A percentile compares a stretch with the other conserved stretches of the same genome.
These are phyloP conservation scores for Drosophila simulans DNA, from an alignment of 1,140 invertebrate genomes.

Conservation along the genomic window DNA sequence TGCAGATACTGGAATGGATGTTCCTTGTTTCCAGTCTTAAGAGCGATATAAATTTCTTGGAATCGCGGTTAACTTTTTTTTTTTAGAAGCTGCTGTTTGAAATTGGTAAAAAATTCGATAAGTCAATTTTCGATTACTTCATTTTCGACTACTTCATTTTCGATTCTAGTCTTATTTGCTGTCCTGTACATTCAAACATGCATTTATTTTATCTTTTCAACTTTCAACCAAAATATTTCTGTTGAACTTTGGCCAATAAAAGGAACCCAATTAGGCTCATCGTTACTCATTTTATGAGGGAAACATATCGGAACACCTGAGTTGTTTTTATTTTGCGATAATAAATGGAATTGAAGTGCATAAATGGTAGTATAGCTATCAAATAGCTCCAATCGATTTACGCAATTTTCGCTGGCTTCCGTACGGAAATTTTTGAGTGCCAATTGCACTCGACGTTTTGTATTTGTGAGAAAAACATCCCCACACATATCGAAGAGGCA, in stretches of 20 bases:
- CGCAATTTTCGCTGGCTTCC: conserved; percentile 20
- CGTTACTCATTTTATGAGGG: conserved; percentile 8
- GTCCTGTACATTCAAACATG: no score
- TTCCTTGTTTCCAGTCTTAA: neutral
- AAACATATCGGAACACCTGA: conserved; percentile 10
- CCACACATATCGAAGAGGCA: conserved; percentile 14
- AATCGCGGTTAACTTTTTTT: neutral
- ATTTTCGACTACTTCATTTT: no score
- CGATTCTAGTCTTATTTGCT: no score
- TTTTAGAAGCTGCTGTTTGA: no score
- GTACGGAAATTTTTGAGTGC: conserved; percentile 8
- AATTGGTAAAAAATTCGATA: no score
- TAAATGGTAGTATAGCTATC: conserved; percentile 35
- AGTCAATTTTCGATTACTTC: no score
- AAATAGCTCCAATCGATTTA: conserved; percentile 31
- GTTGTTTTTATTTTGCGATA: neutral
- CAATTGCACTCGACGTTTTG: conserved; percentile 17
- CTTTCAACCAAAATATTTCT: neutral
- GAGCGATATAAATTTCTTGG: neutral
- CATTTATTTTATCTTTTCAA: conserved; percentile 3
- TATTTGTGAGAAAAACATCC: neutral
- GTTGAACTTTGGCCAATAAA: neutral
- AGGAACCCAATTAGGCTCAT: neutral
- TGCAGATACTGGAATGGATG: neutral
- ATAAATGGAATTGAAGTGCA: conserved; percentile 41